phyloP scores from a whole-genome alignment of 2,113 vertebrate genomes.

The Oxyruncus cristatus region DNA sequence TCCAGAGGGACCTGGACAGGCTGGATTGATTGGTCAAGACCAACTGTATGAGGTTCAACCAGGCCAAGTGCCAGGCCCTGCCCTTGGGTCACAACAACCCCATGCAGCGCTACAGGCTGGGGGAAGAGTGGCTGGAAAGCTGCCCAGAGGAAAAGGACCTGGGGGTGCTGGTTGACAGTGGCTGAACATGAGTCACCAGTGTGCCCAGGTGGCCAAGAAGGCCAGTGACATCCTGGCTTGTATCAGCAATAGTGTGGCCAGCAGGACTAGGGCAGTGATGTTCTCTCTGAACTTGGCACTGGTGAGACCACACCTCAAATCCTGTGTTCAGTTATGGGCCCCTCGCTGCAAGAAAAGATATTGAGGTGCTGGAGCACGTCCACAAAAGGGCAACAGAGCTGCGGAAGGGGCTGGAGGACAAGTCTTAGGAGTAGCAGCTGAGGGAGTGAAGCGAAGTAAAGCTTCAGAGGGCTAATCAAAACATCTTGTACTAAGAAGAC shows the following conservation, averaged over 20 bases:
- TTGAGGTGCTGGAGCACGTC: background rate
- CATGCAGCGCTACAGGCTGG: background rate
- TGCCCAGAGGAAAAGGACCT: fast-evolving
- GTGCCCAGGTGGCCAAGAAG: background rate
- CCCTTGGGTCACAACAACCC: background rate
- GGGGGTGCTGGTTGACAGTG: fast-evolving
- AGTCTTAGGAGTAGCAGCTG: background rate
- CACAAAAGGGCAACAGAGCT: background rate
- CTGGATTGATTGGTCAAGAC: background rate
- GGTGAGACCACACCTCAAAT: background rate
- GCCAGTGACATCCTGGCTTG: background rate
- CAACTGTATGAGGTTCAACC: background rate
- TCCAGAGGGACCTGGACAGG: background rate
- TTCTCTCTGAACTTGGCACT: background rate
- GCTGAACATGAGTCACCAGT: fast-evolving
- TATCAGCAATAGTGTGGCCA: background rate
- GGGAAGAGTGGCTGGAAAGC: background rate
- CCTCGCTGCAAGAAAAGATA: background rate
- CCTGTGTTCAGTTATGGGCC: background rate
- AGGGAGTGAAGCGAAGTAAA: no score
- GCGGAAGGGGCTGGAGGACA: background rate
- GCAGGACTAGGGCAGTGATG: background rate
- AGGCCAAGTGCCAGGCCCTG: background rate
- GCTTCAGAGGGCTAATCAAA: no score
- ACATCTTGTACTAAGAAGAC: no score